phyloP scores from a whole-genome alignment of 2,113 vertebrate species.

The Verasper variegatus region DNA sequence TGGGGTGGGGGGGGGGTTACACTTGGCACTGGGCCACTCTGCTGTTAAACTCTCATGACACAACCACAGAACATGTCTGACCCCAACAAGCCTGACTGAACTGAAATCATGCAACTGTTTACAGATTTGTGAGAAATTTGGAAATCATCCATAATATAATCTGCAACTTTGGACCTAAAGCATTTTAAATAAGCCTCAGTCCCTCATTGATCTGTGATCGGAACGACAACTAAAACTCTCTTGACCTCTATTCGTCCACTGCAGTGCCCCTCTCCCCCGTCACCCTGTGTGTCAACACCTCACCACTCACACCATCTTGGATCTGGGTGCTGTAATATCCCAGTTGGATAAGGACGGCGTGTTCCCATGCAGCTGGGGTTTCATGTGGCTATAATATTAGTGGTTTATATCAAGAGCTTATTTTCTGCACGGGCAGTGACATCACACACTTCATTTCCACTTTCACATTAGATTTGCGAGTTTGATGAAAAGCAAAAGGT shows the following conservation, averaged over 20 bases:
- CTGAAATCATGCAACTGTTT: neutral
- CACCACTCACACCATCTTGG: slow-evolving; percentile 51
- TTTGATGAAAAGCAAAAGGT: neutral
- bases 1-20: neutral
- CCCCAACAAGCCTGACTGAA: neutral
- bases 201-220: too few relatives aligned
- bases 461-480: neutral
- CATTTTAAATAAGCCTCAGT: neutral
- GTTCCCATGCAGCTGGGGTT: slow-evolving; percentile 60
- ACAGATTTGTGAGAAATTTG: neutral
- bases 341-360: slow-evolving; percentile 57
- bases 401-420: slow-evolving; percentile 35
- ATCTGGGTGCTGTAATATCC: slow-evolving; percentile 37
- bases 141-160: neutral
- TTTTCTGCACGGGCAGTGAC: slow-evolving; percentile 15
- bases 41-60: neutral
- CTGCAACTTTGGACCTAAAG: neutral
- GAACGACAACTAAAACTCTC: neutral
- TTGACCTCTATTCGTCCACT: slow-evolving; percentile 1
- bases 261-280: neutral
- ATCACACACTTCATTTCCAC: slow-evolving; percentile 19
- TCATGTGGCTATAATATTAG: slow-evolving; percentile 44
- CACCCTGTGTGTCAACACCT: slow-evolving; percentile 41
- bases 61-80: neutral
- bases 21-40: neutral